Conservation (phyloP, 1,140 invertebrate species). For the Drosophila fuyamai region DNA sequence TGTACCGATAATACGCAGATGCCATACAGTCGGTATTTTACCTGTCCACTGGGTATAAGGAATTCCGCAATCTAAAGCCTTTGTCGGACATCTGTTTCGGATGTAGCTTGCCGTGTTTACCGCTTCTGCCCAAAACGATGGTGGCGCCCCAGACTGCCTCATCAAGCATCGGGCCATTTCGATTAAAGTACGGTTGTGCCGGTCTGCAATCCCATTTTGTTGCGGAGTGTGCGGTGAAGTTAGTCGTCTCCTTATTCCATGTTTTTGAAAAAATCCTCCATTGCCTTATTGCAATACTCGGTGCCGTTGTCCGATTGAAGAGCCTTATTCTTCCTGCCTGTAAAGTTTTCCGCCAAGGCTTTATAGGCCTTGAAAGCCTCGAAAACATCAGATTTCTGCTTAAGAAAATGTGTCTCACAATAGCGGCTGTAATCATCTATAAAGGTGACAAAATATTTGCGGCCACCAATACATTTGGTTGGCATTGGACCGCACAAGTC, state of each 20-base stretch:
- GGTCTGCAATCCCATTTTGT: too few species aligned
- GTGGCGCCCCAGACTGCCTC: background rate
- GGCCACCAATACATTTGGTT: background rate
- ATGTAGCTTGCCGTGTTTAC: slow-evolving; percentile 1
- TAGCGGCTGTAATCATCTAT: slow-evolving; percentile 6
- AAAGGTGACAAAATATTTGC: background rate
- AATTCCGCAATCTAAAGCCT: background rate
- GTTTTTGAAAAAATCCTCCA: background rate
- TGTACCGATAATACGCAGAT: background rate
- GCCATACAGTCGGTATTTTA: slow-evolving; percentile 2
- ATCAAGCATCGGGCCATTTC: too few species aligned
- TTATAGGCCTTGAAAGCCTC: background rate
- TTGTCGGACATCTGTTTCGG: background rate
- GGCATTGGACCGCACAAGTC: slow-evolving; percentile 1
- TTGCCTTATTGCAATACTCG: background rate
- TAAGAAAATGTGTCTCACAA: background rate
- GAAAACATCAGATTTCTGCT: background rate
- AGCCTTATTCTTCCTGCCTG: background rate
- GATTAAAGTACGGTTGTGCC: too few species aligned
- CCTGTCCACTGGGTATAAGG: background rate
- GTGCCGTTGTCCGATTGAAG: background rate
- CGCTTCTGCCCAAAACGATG: background rate
- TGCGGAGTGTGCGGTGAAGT: too few species aligned
- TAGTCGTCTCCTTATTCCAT: too few species aligned
- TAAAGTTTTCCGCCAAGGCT: background rate